Evolutionary conservation across 2,888 invertebrate species (phyloP), one percentile per base, ranked within the genome.

Genomic region (Archaeoteleia sp.): DNA sequence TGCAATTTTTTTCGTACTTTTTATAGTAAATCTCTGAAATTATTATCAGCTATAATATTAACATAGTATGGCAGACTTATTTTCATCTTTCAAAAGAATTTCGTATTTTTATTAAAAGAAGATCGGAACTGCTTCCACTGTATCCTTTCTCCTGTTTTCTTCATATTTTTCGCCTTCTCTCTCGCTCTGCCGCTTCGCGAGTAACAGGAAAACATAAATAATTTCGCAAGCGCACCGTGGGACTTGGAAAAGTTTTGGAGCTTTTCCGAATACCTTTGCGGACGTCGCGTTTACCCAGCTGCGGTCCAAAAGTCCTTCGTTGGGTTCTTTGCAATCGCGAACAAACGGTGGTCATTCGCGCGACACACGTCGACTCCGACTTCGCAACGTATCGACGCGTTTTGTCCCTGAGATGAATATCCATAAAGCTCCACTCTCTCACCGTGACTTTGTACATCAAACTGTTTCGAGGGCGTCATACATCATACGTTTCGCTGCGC

Each of bases 121-220:
- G 30, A 30, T 30, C 30, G 4, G 15, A 1, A 14, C 13, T 35
- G 9, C 12, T 15, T n/a, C 37, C 17, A 12, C 17, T 14, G 15
- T 12, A 69, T 74, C 63, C 70, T 29, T 70, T 71, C 46, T 42
- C 45, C 66, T 71, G 74, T 73, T 70, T 70, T 67, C 70, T 61
- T 37, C 68, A 27, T 27, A 27, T 27, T 20, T 20, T 20, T 5
- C 20, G 3, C 4, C 23, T 35, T 34, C 17, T 34, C 25, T 43
- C 45, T 45, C 39, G 40, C 27, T 62, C 58, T 58, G 25, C 46
- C 40, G 67, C 53, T 58, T 57, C 43, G 32, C 35, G 62, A 65
- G 61, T 68, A 71, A 69, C 74, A 70, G 70, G 73, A 74, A 73
- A 73, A 67, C 74, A 78, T 78, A 80, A 81, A 82, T 81, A 80